phyloP scores from a whole-genome alignment of 2,113 vertebrate genomes.

The Aegotheles bennettii region DNA sequence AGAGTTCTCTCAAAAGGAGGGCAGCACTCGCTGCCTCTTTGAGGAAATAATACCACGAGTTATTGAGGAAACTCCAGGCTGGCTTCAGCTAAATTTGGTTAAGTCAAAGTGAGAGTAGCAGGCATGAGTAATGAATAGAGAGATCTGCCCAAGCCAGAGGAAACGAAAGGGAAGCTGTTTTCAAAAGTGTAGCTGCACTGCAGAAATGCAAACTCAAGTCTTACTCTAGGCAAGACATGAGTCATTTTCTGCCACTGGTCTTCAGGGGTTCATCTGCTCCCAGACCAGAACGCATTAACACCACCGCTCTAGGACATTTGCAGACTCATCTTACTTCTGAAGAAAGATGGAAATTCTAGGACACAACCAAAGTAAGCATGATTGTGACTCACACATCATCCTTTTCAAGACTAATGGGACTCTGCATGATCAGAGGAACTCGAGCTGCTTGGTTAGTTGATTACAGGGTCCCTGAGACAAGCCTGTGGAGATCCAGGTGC shows the following conservation, averaged over 20 bases:
- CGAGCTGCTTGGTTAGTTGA: neutral
- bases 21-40: neutral
- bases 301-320: rapidly evolving
- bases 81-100: neutral
- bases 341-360: neutral
- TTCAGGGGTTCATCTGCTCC: neutral
- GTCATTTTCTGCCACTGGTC: neutral
- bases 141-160: neutral
- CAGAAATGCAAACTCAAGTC: neutral
- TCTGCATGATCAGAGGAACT: neutral
- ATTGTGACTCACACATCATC: rapidly evolving
- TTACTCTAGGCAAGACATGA: neutral
- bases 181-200: neutral
- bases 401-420: rapidly evolving
- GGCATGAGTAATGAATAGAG: neutral
- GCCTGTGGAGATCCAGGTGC: neutral
- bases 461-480: neutral
- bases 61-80: neutral
- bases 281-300: neutral
- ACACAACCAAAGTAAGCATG: neutral
- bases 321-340: neutral
- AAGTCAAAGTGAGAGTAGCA: neutral
- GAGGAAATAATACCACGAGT: neutral
- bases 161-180: neutral
- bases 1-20: neutral